Evolutionary conservation across 2,888 invertebrate genomes (phyloP).

Genomic region (Tanytarsus gracilentus): DNA sequence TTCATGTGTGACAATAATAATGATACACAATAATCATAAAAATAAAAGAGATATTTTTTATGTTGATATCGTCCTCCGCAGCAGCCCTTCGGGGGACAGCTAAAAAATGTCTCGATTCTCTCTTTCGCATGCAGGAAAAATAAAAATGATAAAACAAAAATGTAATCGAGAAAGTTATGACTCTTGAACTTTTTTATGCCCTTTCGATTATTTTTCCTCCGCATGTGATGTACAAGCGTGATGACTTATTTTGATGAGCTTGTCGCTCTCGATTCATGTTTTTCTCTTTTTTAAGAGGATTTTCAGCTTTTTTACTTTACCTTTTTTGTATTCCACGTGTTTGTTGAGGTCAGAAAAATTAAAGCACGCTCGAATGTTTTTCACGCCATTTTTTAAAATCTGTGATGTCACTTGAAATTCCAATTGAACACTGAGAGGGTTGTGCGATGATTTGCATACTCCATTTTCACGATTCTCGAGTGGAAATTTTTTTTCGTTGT

Average conservation of each 20-base stretch:
- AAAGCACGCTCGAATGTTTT: too few relatives aligned
- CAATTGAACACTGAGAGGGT: too few relatives aligned
- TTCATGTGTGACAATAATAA: conserved; percentile 29
- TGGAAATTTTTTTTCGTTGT: too few relatives aligned
- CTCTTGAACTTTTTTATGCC: conserved; percentile 29
- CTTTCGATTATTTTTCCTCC: conserved; percentile 18
- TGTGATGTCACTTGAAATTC: too few relatives aligned
- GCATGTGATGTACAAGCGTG: conserved; percentile 7
- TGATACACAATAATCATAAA: conserved; percentile 28
- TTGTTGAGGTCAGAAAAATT: too few relatives aligned
- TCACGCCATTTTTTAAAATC: too few relatives aligned
- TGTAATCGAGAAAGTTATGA: conserved; percentile 28
- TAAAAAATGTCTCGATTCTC: conserved; percentile 25
- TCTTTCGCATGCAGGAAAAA: background rate
- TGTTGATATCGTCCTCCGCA: background rate
- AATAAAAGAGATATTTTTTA: conserved; percentile 22
- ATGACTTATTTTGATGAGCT: conserved; percentile 2
- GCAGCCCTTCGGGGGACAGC: conserved; percentile 1
- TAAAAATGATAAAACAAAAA: conserved; percentile 18
- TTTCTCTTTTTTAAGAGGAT: background rate
- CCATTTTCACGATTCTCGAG: too few relatives aligned
- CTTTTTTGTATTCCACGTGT: too few relatives aligned
- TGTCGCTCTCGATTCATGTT: background rate
- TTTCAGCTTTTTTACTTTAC: background rate
- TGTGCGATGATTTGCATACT: too few relatives aligned